Conservation (phyloP, 2,113 vertebrate species). For the Coracopsis vasa region DNA sequence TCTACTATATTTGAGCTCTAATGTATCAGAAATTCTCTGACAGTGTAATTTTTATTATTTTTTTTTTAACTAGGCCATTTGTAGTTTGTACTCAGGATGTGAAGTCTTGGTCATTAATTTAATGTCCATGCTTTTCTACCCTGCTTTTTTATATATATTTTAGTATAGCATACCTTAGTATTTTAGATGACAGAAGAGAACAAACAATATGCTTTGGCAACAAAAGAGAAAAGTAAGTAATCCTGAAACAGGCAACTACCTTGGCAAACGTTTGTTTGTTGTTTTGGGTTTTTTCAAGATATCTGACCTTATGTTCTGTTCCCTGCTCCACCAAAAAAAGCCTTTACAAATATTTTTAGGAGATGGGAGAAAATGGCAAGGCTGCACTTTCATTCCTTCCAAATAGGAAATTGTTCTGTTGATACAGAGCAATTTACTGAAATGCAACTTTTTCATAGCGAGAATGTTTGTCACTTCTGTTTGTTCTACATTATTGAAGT, state of each 20-base stretch:
- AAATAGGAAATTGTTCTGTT: not conserved
- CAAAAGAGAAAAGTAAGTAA: not conserved
- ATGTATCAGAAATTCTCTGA: not conserved
- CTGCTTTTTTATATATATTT: not conserved
- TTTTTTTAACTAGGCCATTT: not conserved
- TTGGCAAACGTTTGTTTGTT: not conserved
- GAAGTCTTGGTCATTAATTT: not conserved
- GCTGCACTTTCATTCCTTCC: not conserved
- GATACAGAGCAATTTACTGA: not conserved
- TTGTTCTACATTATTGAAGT: not conserved
- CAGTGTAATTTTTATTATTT: not conserved
- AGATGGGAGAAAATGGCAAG: not conserved
- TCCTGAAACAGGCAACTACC: not conserved
- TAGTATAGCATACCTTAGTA: not conserved
- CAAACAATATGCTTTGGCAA: not conserved
- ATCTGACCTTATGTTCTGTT: not conserved
- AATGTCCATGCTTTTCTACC: not conserved
- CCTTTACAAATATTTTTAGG: not conserved
- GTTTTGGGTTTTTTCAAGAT: not conserved
- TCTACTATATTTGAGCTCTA: not conserved
- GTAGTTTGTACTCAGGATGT: not conserved
- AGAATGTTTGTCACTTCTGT: not conserved
- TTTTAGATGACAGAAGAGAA: not conserved
- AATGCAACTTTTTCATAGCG: not conserved
- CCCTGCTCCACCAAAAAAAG: not conserved